Evolutionary conservation across 2,797 vertebrate genomes (phyloP).

Genomic region (Etheostoma nigrum): DNA sequence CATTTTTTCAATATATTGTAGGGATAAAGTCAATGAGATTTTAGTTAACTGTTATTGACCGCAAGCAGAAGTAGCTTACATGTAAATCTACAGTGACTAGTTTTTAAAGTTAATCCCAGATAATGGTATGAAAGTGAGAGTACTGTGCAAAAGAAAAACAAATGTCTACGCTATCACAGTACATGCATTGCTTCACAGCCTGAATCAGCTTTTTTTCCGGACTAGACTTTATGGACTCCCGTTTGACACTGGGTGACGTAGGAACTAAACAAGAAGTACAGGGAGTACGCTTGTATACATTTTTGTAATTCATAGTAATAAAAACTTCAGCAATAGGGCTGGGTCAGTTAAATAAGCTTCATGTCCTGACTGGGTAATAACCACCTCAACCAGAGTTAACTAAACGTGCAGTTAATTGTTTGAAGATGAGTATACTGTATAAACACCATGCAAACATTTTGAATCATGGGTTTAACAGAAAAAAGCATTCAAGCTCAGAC

Average conservation of each 20-base stretch:
- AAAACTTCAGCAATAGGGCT: conserved; percentile 17
- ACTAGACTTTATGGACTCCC: conserved; percentile 23
- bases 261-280: conserved; percentile 18
- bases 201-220: conserved; percentile 7
- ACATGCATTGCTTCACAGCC: conserved; percentile 14
- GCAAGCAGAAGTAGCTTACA: conserved; percentile 24
- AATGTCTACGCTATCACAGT: conserved; percentile 3
- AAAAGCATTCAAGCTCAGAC: conserved; percentile 28
- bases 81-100: conserved; percentile 26
- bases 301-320: conserved; percentile 52
- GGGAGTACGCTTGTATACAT: conserved; percentile 21
- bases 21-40: conserved; percentile 1
- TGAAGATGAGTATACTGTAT: conserved; percentile 13
- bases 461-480: conserved; percentile 16
- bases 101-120: conserved; percentile 25
- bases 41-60: conserved; percentile 14
- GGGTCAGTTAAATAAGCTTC: conserved; percentile 12
- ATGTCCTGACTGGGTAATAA: conserved; percentile 12
- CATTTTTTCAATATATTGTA: conserved; percentile 17
- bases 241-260: conserved; percentile 3
- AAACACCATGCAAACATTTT: conserved; percentile 26
- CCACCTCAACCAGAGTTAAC: background rate
- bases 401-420: conserved; percentile 5
- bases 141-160: conserved; percentile 16
- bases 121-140: conserved; percentile 11